These are phyloP conservation scores for Taurulus bubalis DNA, from an alignment of 2,113 vertebrate genomes.

Conservation along the genomic window DNA sequence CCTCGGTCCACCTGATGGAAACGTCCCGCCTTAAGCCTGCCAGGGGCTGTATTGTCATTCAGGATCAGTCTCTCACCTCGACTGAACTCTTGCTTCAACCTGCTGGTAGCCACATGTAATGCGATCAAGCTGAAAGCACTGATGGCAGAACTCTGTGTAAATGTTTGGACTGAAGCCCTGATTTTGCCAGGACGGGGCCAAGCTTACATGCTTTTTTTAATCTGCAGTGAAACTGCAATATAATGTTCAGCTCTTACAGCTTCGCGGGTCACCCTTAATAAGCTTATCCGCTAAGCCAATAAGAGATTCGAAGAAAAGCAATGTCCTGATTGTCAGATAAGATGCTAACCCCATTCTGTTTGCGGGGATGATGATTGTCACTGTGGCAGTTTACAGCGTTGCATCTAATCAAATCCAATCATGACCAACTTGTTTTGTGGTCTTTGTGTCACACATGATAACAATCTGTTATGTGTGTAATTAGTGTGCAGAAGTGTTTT, in stretches of 20 bases:
- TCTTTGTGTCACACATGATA: constrained; percentile 38
- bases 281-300: constrained; percentile 78
- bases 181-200: constrained; percentile 29
- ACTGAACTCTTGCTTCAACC: constrained; percentile 41
- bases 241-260: constrained; percentile 68
- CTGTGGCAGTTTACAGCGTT: constrained; percentile 46
- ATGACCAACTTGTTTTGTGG: constrained; percentile 39
- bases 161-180: constrained; percentile 48
- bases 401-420: constrained; percentile 73
- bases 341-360: constrained; percentile 67
- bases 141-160: constrained; percentile 35
- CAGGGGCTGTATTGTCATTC: constrained; percentile 35
- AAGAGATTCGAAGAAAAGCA: constrained; percentile 66
- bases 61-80: constrained; percentile 32
- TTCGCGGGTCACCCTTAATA: constrained; percentile 70
- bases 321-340: constrained; percentile 78
- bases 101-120: constrained; percentile 45
- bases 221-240: constrained; percentile 63
- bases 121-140: constrained; percentile 51
- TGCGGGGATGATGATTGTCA: constrained; percentile 63
- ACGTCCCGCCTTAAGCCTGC: constrained; percentile 43
- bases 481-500: neutral
- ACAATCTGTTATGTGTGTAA: constrained; percentile 30
- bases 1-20: constrained; percentile 18
- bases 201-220: constrained; percentile 46